phyloP scores from a whole-genome alignment of 2,888 invertebrate species.

The Leistus spinibarbis region DNA sequence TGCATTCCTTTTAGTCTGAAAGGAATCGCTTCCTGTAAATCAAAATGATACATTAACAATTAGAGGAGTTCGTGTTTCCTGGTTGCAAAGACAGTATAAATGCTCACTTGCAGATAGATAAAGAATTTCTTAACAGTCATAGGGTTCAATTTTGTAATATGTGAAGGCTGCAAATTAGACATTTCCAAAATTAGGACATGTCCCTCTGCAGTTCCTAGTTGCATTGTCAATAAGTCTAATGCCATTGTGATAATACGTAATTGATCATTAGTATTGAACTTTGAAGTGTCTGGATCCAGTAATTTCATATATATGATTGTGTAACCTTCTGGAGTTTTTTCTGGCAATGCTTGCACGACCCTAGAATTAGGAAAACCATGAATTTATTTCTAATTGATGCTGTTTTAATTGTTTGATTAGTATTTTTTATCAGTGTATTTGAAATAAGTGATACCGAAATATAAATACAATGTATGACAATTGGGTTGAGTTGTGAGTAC shows the following conservation, averaged over 20 bases:
- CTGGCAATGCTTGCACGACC: slow-evolving; percentile 42
- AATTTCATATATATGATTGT: slow-evolving; percentile 49
- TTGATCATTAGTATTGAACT: slow-evolving; percentile 50
- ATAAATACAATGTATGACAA: too few species aligned
- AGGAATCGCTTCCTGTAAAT: too few species aligned
- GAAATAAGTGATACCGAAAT: too few species aligned
- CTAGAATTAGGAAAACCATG: too few species aligned
- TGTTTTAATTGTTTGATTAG: too few species aligned
- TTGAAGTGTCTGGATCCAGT: slow-evolving; percentile 48
- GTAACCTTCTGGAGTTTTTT: too few species aligned
- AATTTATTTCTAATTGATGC: too few species aligned
- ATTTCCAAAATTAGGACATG: slow-evolving; percentile 69
- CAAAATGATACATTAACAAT: not conserved
- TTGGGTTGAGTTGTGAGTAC: too few species aligned
- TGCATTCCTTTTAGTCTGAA: slow-evolving; percentile 69
- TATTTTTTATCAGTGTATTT: too few species aligned
- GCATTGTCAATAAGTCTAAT: slow-evolving; percentile 59
- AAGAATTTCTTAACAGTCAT: slow-evolving; percentile 71
- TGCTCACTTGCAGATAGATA: slow-evolving; percentile 67
- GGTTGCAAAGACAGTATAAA: not conserved
- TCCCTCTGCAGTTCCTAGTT: slow-evolving; percentile 62
- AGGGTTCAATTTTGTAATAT: slow-evolving; percentile 67
- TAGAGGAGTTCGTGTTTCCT: not conserved
- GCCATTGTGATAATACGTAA: slow-evolving; percentile 51
- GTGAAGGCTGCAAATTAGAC: slow-evolving; percentile 65